phyloP scores from a whole-genome alignment of 2,113 vertebrate genomes.

The Bettongia penicillata region DNA sequence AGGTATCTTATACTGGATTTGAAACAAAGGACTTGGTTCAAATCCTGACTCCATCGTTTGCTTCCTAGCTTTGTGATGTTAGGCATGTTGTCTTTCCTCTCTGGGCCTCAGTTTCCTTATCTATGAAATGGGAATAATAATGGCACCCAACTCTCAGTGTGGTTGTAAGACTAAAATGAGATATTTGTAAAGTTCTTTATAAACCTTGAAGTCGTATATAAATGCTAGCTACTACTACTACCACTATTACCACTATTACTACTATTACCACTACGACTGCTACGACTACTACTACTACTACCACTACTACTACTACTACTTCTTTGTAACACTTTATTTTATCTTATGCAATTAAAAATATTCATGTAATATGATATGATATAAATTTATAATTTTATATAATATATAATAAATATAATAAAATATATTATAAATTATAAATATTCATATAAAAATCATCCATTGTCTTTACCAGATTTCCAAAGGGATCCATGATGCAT shows the following conservation, averaged over 20 bases:
- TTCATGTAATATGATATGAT: no score
- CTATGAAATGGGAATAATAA: not conserved
- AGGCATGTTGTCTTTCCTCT: not conserved
- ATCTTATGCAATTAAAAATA: not conserved
- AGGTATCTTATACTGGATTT: not conserved
- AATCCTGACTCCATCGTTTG: not conserved
- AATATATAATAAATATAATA: no score
- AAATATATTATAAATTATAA: no score
- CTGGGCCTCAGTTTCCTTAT: not conserved
- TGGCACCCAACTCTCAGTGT: no score
- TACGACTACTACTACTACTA: not conserved
- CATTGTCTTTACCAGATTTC: not conserved
- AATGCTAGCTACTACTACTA: not conserved
- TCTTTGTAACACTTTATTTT: not conserved
- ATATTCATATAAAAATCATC: no score
- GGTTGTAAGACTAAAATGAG: constrained; percentile 12
- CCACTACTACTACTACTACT: not conserved
- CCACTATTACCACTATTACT: no score
- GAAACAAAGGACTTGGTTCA: not conserved
- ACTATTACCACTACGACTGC: not conserved
- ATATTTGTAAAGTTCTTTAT: not conserved
- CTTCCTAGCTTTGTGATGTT: not conserved
- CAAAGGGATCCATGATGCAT: not conserved
- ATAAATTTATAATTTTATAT: no score
- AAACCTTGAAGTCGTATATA: not conserved